Evolutionary conservation across 2,113 vertebrate species (phyloP), one percentile per base, ranked within the genome.

Genomic region (Hemiprocne comata): DNA sequence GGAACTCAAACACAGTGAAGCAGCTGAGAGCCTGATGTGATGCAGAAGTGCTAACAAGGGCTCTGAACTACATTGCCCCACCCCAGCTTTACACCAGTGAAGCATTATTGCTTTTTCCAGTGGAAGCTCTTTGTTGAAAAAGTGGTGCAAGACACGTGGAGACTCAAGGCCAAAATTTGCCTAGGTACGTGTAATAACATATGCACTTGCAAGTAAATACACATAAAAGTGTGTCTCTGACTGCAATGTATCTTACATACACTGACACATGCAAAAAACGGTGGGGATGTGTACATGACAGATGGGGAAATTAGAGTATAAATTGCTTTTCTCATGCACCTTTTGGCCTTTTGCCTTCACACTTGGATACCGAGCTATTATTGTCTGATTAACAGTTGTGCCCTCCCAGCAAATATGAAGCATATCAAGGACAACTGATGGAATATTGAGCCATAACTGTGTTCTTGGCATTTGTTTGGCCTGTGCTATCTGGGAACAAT

Each of bases 401-500:
- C 50, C 48, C 42, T 90, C 51, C 21, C 55, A 93, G 86, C 65
- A 96, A 54, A 88, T 88, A 90, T 23, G 65, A 91, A 80, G 65
- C 29, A 8, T 58, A 93, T 78, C 79, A 78, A 90, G 57, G 83
- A 85, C 92, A 95, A 93, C 94, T 61, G 85, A 90, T 92, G 75
- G 81, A 92, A 84, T 28, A 91, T 67, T 40, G 71, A 93, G 87
- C 40, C 66, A 72, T 90, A 89, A 94, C 94, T 73, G 38, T 87
- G 91, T 95, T 75, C 84, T 82, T 94, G 58, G 74, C 77, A 82
- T 78, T 89, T 89, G 61, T 87, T 91, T 82, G 87, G 80, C 54
- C 70, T 85, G 10, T 84, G 87, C 65, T 94, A 50, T 83, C 88
- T 88, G n/a, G 55, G 67, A 94, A 96, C 94, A 95, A 94, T 94